Conservation (phyloP, 2,113 vertebrate species). For the Regulus satrapa region DNA sequence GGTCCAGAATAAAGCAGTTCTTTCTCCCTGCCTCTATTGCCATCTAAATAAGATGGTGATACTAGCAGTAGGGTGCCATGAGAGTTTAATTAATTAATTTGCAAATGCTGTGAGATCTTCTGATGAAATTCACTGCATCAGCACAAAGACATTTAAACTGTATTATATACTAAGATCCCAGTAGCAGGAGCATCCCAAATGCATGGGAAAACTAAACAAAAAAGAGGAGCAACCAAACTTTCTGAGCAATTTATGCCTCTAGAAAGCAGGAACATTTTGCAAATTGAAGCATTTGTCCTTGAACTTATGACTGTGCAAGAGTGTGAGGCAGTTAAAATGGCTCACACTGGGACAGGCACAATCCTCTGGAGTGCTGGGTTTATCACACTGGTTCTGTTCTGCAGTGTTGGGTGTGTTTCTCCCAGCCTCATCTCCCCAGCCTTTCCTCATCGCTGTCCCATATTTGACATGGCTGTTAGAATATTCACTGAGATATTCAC, state of each 20-base stretch:
- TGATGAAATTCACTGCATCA: constrained; percentile 50
- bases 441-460: neutral
- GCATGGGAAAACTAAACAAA: neutral
- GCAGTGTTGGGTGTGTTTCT: neutral
- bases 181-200: constrained; percentile 13
- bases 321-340: neutral
- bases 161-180: neutral
- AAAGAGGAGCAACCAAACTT: neutral
- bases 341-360: neutral
- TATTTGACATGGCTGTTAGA: neutral
- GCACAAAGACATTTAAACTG: constrained; percentile 39
- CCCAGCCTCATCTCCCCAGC: neutral
- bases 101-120: constrained; percentile 31
- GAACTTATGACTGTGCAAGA: neutral
- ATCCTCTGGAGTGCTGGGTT: neutral
- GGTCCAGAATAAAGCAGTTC: constrained; percentile 10
- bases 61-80: constrained; percentile 16
- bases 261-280: neutral
- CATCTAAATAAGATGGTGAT: constrained; percentile 46
- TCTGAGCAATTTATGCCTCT: neutral
- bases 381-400: neutral
- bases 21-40: neutral
- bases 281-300: constrained; percentile 1
- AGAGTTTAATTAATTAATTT: constrained; percentile 62
- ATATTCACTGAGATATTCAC: neutral